A percentile compares a stretch with the other conserved stretches of the same genome.
These are phyloP conservation scores for Amblyraja radiata DNA, from an alignment of 2,797 vertebrate genomes.

Conservation along the genomic window DNA sequence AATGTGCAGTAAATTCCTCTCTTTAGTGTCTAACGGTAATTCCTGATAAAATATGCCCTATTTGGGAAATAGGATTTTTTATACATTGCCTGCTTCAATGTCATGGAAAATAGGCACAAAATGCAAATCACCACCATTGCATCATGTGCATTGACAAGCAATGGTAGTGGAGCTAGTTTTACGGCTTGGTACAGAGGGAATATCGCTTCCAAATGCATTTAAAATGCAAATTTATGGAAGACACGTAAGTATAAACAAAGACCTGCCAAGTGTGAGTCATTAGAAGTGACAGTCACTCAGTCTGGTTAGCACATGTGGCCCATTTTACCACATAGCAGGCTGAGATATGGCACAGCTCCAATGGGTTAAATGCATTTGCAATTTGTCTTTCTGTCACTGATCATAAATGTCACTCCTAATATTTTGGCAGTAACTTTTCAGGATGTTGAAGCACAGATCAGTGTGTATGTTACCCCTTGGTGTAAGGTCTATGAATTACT, in stretches of 20 bases:
- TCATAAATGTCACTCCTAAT: slow-evolving; percentile 26
- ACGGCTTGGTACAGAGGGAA: not conserved
- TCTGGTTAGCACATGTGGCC: not conserved
- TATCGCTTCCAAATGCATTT: not conserved
- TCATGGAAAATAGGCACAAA: not conserved
- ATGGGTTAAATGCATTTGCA: slow-evolving; percentile 10
- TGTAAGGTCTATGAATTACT: slow-evolving; percentile 10
- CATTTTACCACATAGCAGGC: not conserved
- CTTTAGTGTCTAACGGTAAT: not conserved
- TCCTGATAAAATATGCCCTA: not conserved
- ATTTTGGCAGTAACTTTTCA: not conserved
- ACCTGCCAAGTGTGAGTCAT: slow-evolving; percentile 7
- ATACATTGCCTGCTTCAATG: not conserved
- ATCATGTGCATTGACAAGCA: not conserved
- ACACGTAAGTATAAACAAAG: slow-evolving; percentile 19
- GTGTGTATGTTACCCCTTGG: not conserved
- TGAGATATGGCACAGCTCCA: not conserved
- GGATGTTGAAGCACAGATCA: slow-evolving; percentile 1
- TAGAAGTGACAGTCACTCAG: slow-evolving; percentile 17
- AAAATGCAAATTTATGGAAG: slow-evolving; percentile 15
- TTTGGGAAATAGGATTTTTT: not conserved
- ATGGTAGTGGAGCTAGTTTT: not conserved
- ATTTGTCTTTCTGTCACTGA: slow-evolving; percentile 9
- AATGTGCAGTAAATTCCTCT: not conserved
- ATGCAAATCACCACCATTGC: not conserved